Percentiles rank a stretch among this genome's conserved stretches.
Conservation (phyloP, 1,140 invertebrate species). For the Diploscapter pachys region DNA sequence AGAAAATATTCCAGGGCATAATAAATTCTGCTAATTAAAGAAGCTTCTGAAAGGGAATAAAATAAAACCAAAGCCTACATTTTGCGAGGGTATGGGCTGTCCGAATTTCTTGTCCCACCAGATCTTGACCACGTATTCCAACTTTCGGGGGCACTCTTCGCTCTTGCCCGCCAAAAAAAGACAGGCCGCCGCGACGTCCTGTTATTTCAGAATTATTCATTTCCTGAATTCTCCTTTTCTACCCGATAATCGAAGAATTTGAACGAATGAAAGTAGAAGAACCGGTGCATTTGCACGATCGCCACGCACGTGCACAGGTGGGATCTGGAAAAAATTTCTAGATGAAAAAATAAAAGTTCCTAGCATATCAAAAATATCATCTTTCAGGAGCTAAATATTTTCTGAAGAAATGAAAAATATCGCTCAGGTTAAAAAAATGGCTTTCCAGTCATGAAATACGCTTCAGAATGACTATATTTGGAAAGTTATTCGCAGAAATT, state of each 20-base stretch:
- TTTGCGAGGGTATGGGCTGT: neutral
- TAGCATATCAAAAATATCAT: constrained; percentile 1
- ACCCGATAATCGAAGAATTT: constrained; percentile 3
- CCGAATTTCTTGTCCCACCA: constrained; percentile 27
- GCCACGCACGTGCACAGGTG: constrained; percentile 13
- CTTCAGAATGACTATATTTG: neutral
- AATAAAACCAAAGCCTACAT: neutral
- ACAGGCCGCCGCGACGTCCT: constrained; percentile 24
- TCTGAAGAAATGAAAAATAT: no score
- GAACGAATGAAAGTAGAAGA: constrained; percentile 20
- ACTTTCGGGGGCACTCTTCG: constrained; percentile 23
- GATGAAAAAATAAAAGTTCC: neutral
- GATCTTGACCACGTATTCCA: constrained; percentile 19
- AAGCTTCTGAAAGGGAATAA: neutral
- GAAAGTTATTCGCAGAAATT: neutral
- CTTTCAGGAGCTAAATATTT: no score
- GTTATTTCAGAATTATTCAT: neutral
- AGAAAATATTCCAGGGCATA: neutral
- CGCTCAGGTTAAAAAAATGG: no score
- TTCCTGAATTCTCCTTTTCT: neutral
- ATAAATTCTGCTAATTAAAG: neutral
- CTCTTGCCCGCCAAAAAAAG: constrained; percentile 18
- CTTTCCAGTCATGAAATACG: neutral
- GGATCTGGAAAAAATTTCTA: neutral
- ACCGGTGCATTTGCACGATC: constrained; percentile 15